Conservation (phyloP, 1,140 invertebrate genomes). For the Whitmania pigra region DNA sequence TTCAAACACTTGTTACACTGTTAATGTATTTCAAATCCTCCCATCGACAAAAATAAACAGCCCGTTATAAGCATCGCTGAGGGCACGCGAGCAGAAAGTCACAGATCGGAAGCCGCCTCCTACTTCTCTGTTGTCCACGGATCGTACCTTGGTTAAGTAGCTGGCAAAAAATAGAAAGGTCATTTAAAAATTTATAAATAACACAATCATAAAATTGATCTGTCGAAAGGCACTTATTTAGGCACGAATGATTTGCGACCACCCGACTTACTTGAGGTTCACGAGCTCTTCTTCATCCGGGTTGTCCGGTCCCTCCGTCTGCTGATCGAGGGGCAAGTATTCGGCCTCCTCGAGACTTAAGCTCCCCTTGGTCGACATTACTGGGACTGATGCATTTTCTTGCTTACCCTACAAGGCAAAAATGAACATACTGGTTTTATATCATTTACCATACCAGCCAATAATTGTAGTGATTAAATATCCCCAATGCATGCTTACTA, state of each 20-base stretch:
- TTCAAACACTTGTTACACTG: too few relatives aligned
- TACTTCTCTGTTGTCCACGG: neutral
- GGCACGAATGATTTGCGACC: neutral
- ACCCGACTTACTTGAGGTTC: neutral
- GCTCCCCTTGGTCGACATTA: neutral
- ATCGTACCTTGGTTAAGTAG: neutral
- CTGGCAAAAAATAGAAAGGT: neutral
- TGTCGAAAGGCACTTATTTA: neutral
- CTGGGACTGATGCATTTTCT: neutral
- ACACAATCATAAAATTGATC: neutral
- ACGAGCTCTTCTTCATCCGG: neutral
- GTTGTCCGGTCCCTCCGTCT: neutral
- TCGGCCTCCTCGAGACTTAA: neutral
- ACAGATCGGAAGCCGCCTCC: neutral
- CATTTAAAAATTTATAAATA: neutral
- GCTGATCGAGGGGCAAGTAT: neutral
- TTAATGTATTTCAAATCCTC: too few relatives aligned
- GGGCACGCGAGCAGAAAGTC: neutral
- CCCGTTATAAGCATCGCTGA: neutral
- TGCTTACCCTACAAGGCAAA: neutral
- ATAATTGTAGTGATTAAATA: neutral
- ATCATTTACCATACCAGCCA: neutral
- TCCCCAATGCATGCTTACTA: slow-evolving; percentile 12
- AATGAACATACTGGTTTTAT: neutral
- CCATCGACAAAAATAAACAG: slow-evolving; percentile 9